Evolutionary conservation across 2,888 invertebrate species (phyloP).

Genomic region (Anticlea derivata): DNA sequence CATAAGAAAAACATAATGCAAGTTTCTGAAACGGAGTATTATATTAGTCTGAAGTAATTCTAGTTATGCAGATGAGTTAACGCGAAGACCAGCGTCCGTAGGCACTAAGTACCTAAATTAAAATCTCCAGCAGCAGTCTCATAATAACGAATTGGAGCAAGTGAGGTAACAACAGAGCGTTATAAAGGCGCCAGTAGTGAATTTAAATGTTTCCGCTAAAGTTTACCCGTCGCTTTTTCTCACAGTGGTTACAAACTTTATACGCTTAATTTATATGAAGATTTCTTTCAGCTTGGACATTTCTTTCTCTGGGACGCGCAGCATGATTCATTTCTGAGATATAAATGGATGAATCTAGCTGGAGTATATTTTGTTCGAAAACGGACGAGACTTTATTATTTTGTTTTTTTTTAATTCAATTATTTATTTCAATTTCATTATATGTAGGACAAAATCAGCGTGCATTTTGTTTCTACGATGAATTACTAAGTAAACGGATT

Average conservation of each 20-base stretch:
- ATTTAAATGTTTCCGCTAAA: conserved; percentile 58
- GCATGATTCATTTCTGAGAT: conserved; percentile 25
- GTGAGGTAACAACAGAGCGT: conserved; percentile 42
- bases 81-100: conserved; percentile 12
- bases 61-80: conserved; percentile 24
- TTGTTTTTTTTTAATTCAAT: too few relatives aligned
- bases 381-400: not conserved
- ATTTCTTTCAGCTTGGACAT: conserved; percentile 66
- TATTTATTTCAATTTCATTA: too few relatives aligned
- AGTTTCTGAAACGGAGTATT: too few relatives aligned
- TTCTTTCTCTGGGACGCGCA: conserved; percentile 43
- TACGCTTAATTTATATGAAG: conserved; percentile 72
- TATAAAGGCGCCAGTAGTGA: conserved; percentile 48
- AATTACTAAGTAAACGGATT: too few relatives aligned
- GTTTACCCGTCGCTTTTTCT: conserved; percentile 55
- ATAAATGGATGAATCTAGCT: conserved; percentile 6
- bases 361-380: not conserved
- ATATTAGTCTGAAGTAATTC: conserved; percentile 5
- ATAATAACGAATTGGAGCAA: conserved; percentile 36
- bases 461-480: too few relatives aligned
- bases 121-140: conserved; percentile 31
- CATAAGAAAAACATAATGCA: not conserved
- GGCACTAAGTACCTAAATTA: conserved; percentile 24
- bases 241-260: conserved; percentile 56
- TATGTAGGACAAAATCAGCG: too few relatives aligned